Evolutionary conservation across 1,140 invertebrate genomes (phyloP), one percentile per base, ranked within the genome.

Genomic region (Camponotus floridanus): DNA sequence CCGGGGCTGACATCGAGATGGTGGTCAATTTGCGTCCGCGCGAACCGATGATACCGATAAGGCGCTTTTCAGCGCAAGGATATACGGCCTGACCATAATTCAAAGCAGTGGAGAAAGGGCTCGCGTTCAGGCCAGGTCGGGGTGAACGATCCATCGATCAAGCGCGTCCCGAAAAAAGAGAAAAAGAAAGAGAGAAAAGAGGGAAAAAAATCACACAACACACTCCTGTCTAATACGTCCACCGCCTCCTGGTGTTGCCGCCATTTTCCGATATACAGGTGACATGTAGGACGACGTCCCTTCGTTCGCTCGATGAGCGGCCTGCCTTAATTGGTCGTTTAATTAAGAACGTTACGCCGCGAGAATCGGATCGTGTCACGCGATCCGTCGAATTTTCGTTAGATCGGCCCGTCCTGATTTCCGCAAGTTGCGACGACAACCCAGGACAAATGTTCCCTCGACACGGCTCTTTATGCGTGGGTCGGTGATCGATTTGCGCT

Each of bases 311-410:
- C 84, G 76, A 76, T 55, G 76, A 73, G 65, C 48, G 76, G 51
- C 1, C 88, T 85, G 87, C 89, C 85, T 89, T 90, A 90, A 90
- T 90, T 90, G 88, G 87, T 85, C 88, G 88, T 85, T 90, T 90
- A 90, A 90, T 90, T 87, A 90, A 90, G 79, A 89, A 74, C 87
- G 61, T 42, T 61, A 48, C 79, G 57, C 18, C 83, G 62, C 39
- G 87, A 59, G 68, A 71, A 42, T 4, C 76, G 26, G 68, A 83
- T 89, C 84, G 57, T 48, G 86, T 89, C 88, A 88, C 87, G 88
- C 85, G 87, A 89, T 78, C 86, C 88, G 84, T 83, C 83, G 83
- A 42, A 59, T 61, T 45, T 89, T 89, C 51, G 64, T 59, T 65
- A 86, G 87, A 88, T 88, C 68, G 88, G 42, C 18, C 18, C 3